Percentiles rank a stretch among this genome's conserved stretches.
Conservation (phyloP, 2,113 vertebrate genomes). For the Melospiza melodia region DNA sequence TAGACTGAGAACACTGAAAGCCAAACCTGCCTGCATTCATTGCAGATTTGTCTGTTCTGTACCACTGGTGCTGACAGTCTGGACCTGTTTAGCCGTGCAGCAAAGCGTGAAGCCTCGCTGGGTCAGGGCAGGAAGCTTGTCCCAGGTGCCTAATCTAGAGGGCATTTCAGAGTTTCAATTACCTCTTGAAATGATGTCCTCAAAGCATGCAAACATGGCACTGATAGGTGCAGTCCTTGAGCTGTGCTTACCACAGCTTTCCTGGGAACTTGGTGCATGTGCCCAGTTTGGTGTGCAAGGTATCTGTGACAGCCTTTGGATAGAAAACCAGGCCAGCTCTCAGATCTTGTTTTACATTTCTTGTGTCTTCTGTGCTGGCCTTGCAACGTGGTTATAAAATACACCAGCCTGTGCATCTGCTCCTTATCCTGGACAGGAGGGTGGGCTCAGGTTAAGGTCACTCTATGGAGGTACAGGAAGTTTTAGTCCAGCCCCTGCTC, state of each 20-base stretch:
- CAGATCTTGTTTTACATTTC: background rate
- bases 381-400: background rate
- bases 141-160: background rate
- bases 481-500: background rate
- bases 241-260: background rate
- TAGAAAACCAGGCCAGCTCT: background rate
- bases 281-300: background rate
- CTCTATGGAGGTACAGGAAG: background rate
- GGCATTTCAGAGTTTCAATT: constrained; percentile 9
- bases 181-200: background rate
- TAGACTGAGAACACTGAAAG: background rate
- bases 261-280: background rate
- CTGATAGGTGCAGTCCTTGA: background rate
- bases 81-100: background rate
- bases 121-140: background rate
- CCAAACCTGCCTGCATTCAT: background rate
- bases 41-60: background rate
- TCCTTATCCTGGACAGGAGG: background rate
- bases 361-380: background rate
- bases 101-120: background rate
- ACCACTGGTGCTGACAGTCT: background rate
- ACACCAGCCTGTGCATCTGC: accelerated
- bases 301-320: background rate
- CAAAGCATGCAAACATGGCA: background rate
- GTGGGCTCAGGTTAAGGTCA: background rate